Percentiles rank a stretch among this genome's conserved stretches.
phyloP scores from a whole-genome alignment of 2,113 vertebrate species.

The Cynocephalus volans region DNA sequence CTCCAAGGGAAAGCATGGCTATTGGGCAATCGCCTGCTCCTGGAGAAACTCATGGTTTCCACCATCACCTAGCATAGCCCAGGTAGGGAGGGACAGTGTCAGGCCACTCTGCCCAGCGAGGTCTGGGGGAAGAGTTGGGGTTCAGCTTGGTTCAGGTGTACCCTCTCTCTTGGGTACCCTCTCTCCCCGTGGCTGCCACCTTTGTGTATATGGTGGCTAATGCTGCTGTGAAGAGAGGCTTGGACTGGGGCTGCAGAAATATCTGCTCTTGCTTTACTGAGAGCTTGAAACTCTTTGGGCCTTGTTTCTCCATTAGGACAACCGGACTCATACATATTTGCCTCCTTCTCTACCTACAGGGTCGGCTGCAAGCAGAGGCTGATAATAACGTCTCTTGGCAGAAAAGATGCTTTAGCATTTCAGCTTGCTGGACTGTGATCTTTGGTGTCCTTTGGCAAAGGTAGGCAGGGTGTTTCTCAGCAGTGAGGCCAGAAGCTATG shows the following conservation, averaged over 20 bases:
- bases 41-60: not conserved
- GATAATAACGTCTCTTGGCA: not conserved
- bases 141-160: no score
- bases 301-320: not conserved
- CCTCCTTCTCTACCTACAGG: not conserved
- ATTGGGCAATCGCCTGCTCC: constrained; percentile 30
- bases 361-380: not conserved
- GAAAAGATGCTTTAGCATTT: not conserved
- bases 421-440: not conserved
- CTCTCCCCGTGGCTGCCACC: no score
- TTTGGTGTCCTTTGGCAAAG: not conserved
- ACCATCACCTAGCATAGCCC: constrained; percentile 62
- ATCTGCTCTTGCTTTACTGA: not conserved
- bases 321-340: not conserved
- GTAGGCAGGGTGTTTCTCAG: not conserved
- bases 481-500: not conserved
- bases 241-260: not conserved
- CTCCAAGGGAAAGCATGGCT: constrained; percentile 58
- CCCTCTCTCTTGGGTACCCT: not conserved
- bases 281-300: not conserved
- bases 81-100: not conserved
- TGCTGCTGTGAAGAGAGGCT: not conserved
- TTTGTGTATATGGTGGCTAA: rapidly evolving
- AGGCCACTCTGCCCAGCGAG: not conserved
- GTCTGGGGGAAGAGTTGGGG: not conserved